Base-by-base conservation (phyloP, 2,113 vertebrate species). In the Misgurnus mizolepis region DNA sequence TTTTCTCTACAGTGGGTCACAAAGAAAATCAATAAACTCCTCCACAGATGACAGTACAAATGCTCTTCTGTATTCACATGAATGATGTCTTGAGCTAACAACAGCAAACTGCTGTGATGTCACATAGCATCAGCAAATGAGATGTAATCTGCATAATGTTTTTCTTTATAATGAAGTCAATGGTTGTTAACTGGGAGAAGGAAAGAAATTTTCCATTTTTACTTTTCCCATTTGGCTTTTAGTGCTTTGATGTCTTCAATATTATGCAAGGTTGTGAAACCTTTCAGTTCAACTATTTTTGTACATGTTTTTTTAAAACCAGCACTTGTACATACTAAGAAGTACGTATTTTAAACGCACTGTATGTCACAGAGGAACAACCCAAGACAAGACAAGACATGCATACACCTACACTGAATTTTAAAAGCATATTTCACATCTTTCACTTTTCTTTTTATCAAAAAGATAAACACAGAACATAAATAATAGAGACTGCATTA, bases 11-110 rank as follows among this genome's bases (percentile, higher is more conserved):
- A 27, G 60, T 50, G 34, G 60, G 43, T 64, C 73, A 75, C 22
- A 39, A 14, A 34, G 58, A 76, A 43, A 76, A 76, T 76, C 73
- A 50, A 76, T 76, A 61, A 64, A 76, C 41, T 39, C 58, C 60
- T 76, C 45, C 11, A 34, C 43, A 64, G 60, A 76, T 64, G 60
- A 49, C 73, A 64, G 43, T 39, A 49, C 73, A 64, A 60, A 45
- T 73, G 71, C 22, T 64, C 41, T n/a, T 41, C 49, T 75, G 18
- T 75, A 75, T 75, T 49, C 58, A 12, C 43, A 34, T 75, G 41
- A 47, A 12, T 34, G 14, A 64, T 17, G 43, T 34, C 73, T 76
- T 34, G 73, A 17, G 58, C 49, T 64, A 76, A 62, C 27, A 7
- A 49, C 0, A 40, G 27, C 7, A 61, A 62, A 73, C n/a, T 49